Conservation (phyloP, 1,140 invertebrate genomes). For the Idris sp. region DNA sequence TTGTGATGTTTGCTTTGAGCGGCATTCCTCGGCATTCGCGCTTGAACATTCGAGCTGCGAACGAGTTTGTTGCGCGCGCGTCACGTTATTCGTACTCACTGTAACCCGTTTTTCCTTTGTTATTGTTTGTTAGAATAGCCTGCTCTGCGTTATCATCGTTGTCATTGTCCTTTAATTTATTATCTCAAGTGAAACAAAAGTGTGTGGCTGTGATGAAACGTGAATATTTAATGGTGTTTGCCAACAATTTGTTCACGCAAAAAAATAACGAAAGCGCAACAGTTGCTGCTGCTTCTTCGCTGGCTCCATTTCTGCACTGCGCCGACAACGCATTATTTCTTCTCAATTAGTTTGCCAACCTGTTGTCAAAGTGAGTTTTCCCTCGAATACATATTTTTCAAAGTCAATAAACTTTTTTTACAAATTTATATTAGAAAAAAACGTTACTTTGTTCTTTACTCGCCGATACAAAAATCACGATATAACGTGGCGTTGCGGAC, state of each 20-base stretch:
- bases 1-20: conserved; percentile 35
- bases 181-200: conserved; percentile 4
- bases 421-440: background rate
- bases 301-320: conserved; percentile 3
- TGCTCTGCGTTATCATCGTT: too few relatives aligned
- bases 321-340: background rate
- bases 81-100: too few relatives aligned
- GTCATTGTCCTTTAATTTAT: too few relatives aligned
- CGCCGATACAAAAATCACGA: conserved; percentile 11
- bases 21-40: conserved; percentile 38
- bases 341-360: background rate
- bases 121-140: too few relatives aligned
- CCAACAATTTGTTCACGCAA: background rate
- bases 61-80: conserved; percentile 3
- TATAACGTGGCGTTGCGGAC: conserved; percentile 6
- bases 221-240: conserved; percentile 21
- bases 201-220: conserved; percentile 38
- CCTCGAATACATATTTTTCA: too few relatives aligned
- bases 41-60: conserved; percentile 29
- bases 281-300: conserved; percentile 19
- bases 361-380: conserved; percentile 16
- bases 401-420: too few relatives aligned
- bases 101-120: conserved; percentile 19
- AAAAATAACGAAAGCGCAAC: conserved; percentile 28
- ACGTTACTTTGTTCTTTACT: conserved; percentile 12